Percentiles rank a stretch among this genome's conserved stretches.
These are phyloP conservation scores for Drosophila melanosoma DNA, from an alignment of 2,888 invertebrate genomes.

Conservation along the genomic window DNA sequence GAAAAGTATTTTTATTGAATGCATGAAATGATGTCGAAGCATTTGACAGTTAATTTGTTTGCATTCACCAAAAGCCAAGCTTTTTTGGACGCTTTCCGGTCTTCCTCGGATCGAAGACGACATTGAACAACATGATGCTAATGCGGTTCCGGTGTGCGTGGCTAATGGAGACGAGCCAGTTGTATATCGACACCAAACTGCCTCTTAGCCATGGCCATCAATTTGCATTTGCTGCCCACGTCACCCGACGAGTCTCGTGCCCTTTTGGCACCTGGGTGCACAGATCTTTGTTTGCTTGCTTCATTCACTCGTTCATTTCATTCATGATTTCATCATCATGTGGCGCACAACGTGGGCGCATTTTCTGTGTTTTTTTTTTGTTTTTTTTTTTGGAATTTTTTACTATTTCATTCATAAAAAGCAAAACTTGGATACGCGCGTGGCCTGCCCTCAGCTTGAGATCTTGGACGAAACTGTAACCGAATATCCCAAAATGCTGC, in stretches of 20 bases:
- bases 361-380: background rate
- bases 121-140: slow-evolving; percentile 63
- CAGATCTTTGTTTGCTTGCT: slow-evolving; percentile 17
- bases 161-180: slow-evolving; percentile 58
- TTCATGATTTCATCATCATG: slow-evolving; percentile 78
- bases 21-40: slow-evolving; percentile 63
- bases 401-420: slow-evolving; percentile 76
- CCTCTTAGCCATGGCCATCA: slow-evolving; percentile 72
- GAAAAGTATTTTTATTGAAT: slow-evolving; percentile 70
- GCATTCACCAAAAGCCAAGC: slow-evolving; percentile 53
- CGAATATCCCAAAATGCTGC: slow-evolving; percentile 31
- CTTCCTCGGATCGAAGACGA: slow-evolving; percentile 37
- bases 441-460: slow-evolving; percentile 39
- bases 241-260: slow-evolving; percentile 57
- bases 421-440: slow-evolving; percentile 39
- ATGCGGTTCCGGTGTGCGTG: slow-evolving; percentile 78
- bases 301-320: slow-evolving; percentile 62
- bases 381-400: background rate
- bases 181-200: slow-evolving; percentile 28
- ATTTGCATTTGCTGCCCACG: slow-evolving; percentile 80
- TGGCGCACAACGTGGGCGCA: slow-evolving; percentile 66
- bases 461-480: slow-evolving; percentile 40
- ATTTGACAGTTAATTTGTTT: slow-evolving; percentile 80
- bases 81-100: slow-evolving; percentile 63
- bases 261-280: slow-evolving; percentile 77